Percentiles rank a stretch among this genome's conserved stretches.
Conservation (phyloP, 2,797 vertebrate genomes). For the Diglossa cyanea region DNA sequence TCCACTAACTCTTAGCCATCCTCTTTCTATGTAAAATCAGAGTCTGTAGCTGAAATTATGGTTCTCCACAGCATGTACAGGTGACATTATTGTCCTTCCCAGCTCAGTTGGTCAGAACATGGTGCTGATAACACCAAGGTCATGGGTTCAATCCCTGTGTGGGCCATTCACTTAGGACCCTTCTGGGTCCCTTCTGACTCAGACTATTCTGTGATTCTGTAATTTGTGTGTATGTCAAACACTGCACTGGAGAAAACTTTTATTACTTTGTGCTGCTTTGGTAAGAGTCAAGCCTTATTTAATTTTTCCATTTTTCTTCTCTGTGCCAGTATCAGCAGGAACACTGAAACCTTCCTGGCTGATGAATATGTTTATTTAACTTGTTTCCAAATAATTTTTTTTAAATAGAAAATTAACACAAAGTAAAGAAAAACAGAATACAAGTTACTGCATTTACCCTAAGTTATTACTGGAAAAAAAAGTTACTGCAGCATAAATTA, state of each 20-base stretch:
- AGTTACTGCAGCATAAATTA: not conserved
- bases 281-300: slow-evolving; percentile 19
- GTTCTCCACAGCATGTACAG: not conserved
- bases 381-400: slow-evolving; percentile 50
- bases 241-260: not conserved
- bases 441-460: not conserved
- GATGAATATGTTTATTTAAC: slow-evolving; percentile 37
- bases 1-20: not conserved
- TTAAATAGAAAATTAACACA: not conserved
- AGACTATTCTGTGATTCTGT: not conserved
- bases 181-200: not conserved
- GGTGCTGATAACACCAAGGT: not conserved
- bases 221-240: not conserved
- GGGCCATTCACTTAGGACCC: not conserved
- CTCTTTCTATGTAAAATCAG: not conserved
- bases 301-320: slow-evolving; percentile 41
- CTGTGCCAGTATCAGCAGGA: slow-evolving; percentile 53
- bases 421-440: slow-evolving; percentile 44
- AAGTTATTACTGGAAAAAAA: slow-evolving; percentile 16
- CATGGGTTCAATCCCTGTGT: not conserved
- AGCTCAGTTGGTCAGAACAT: not conserved
- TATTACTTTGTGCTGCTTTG: not conserved
- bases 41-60: not conserved
- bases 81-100: not conserved
- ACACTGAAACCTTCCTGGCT: slow-evolving; percentile 39